Conservation (phyloP, 1,140 invertebrate genomes). For the Eumaeus atala region DNA sequence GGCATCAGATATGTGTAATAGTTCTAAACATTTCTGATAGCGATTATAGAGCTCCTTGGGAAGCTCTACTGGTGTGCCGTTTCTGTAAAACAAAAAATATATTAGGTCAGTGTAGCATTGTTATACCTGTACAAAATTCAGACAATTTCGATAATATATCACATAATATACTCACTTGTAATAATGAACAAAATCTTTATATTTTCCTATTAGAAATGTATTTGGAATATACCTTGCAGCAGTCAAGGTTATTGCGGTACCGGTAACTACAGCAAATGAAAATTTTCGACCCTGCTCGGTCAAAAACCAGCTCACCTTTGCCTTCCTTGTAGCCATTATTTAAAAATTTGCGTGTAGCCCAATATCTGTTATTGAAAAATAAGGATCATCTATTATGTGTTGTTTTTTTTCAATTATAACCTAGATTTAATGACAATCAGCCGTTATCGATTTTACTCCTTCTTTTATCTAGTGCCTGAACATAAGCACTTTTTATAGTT, state of each 20-base stretch:
- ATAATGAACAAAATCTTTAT: constrained; percentile 58
- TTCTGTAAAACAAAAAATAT: constrained; percentile 33
- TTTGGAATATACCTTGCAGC: constrained; percentile 47
- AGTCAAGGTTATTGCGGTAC: constrained; percentile 41
- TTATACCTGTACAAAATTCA: constrained; percentile 9
- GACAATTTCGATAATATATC: constrained; percentile 7
- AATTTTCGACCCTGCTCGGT: constrained; percentile 50
- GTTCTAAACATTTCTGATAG: constrained; percentile 49
- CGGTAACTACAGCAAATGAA: constrained; percentile 48
- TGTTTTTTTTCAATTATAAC: too few relatives aligned
- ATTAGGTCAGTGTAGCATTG: neutral
- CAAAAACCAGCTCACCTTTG: constrained; percentile 56
- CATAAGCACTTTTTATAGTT: too few relatives aligned
- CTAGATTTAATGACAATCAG: neutral
- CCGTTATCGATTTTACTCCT: neutral
- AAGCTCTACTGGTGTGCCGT: constrained; percentile 46
- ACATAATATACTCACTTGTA: constrained; percentile 36
- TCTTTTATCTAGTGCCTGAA: too few relatives aligned
- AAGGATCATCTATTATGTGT: too few relatives aligned
- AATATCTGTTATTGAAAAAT: too few relatives aligned
- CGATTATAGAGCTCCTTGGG: constrained; percentile 36
- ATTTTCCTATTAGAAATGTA: constrained; percentile 52
- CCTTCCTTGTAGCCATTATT: constrained; percentile 37
- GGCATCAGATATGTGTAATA: constrained; percentile 39
- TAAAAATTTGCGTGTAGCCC: too few relatives aligned